A percentile compares a stretch with the other conserved stretches of the same genome.
Conservation (phyloP, 2,113 vertebrate genomes). For the Chloropsis cyanopogon region DNA sequence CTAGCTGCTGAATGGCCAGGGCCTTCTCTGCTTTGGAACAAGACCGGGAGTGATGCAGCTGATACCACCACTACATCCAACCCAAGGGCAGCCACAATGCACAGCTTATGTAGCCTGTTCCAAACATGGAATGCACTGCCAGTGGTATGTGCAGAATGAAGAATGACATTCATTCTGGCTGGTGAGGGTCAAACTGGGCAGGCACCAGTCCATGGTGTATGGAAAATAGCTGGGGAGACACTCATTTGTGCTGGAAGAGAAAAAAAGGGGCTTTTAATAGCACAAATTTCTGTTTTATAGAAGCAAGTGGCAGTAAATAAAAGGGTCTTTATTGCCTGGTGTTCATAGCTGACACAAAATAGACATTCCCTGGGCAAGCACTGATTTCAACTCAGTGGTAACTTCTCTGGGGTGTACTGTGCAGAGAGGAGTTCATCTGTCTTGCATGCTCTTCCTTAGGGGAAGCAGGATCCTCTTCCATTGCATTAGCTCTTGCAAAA, state of each 20-base stretch:
- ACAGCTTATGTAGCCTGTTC: not conserved
- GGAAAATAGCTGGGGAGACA: constrained; percentile 1
- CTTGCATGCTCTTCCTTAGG: not conserved
- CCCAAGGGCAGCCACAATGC: not conserved
- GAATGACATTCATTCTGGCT: not conserved
- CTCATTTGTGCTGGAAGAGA: not conserved
- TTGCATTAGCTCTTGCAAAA: not conserved
- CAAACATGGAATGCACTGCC: fast-evolving
- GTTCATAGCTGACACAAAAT: not conserved
- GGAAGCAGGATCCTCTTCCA: not conserved
- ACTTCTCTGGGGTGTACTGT: not conserved
- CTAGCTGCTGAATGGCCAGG: not conserved
- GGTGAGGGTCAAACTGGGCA: not conserved
- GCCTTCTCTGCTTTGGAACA: not conserved
- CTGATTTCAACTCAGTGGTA: not conserved
- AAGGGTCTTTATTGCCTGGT: not conserved
- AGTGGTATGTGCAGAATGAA: not conserved
- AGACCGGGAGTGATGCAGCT: not conserved
- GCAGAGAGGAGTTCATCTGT: not conserved
- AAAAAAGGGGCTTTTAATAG: not conserved
- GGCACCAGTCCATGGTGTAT: not conserved
- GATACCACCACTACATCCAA: not conserved
- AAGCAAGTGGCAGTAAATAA: not conserved
- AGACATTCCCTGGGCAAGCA: not conserved
- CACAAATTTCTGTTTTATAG: not conserved